Base-by-base conservation (phyloP, 2,113 vertebrate species). In the Vidua macroura region DNA sequence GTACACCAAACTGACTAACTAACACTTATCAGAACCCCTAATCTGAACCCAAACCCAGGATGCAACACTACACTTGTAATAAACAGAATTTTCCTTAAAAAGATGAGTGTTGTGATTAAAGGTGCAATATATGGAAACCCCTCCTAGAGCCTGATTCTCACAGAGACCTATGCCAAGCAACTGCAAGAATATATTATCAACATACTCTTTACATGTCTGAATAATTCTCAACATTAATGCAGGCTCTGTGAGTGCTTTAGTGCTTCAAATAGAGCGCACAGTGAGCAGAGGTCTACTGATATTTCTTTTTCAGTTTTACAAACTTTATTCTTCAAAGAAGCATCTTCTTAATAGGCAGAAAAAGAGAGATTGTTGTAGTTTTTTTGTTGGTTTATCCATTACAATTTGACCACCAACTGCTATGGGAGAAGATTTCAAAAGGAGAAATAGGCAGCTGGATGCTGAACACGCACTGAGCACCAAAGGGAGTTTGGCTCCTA, bases 41-140 rank as follows among this genome's bases (percentile, higher is more conserved):
- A 35, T 35, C 35, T 35, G 35, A 35, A 35, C 35, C 35, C 35
- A 35, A 35, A 35, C 35, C 35, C 35, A 35, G 35, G 35, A 35
- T 35, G 35, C 35, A 35, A 35, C 35, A 68, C 44, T 52, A 56
- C 4, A 9, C 25, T 74, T 5, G 2, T n/a, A 78, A 93, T 56
- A 84, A 74, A n/a, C n/a, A 88, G 30, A 70, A 73, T 66, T 90
- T 44, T 94, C 80, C 73, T 83, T 88, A 52, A 93, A 95, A 94
- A 78, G 6, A 13, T 64, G 35, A 88, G 21, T 59, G 24, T 55
- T 84, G 39, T 78, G 52, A 52, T 80, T 91, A 89, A 91, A 89
- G 49, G 63, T 70, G 46, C 22, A 83, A 80, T 51, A 55, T 79
- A 91, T 25, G 49, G 88, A 92, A 96, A 86, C 7, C 9, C 41